phyloP scores from a whole-genome alignment of 2,113 vertebrate genomes.

The Lethenteron camtschaticum region DNA sequence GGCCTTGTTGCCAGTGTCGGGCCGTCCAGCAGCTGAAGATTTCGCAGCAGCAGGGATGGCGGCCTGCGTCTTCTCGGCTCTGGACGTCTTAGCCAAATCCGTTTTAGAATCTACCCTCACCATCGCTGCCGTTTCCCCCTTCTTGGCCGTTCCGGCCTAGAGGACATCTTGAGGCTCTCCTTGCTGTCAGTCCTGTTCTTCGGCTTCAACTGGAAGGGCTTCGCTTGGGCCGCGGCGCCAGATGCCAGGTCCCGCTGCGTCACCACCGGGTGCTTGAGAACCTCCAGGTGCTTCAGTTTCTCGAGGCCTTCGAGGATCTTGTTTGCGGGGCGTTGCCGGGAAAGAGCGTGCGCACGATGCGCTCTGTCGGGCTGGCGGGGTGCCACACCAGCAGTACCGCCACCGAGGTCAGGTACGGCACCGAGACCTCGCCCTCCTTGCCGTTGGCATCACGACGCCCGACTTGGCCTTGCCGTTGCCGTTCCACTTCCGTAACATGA shows the following conservation, averaged over 20 bases:
- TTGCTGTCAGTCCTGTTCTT: slow-evolving; percentile 79
- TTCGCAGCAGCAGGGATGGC: not conserved
- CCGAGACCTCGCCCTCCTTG: not conserved
- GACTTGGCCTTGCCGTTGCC: not conserved
- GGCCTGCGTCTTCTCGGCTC: slow-evolving; percentile 32
- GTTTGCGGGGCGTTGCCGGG: slow-evolving; percentile 1
- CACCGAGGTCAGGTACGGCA: not conserved
- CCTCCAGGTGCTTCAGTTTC: not conserved
- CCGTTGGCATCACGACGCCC: not conserved
- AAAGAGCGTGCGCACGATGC: not conserved
- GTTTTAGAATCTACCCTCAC: slow-evolving; percentile 38
- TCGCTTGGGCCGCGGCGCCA: slow-evolving; percentile 26
- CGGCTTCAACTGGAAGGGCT: slow-evolving; percentile 69
- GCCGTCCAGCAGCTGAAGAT: slow-evolving; percentile 27
- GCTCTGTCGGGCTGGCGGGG: not conserved
- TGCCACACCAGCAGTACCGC: slow-evolving; percentile 2
- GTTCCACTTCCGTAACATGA: not conserved
- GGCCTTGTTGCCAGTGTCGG: slow-evolving; percentile 16
- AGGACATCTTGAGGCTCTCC: slow-evolving; percentile 70
- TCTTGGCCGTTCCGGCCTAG: slow-evolving; percentile 44
- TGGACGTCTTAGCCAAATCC: slow-evolving; percentile 47
- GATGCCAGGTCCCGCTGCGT: slow-evolving; percentile 70
- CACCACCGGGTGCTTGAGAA: slow-evolving; percentile 51
- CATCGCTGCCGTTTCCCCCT: slow-evolving; percentile 40
- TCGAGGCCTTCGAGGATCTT: slow-evolving; percentile 3